Conservation (phyloP, 2,888 invertebrate genomes). For the Cerceris ruficornis region DNA sequence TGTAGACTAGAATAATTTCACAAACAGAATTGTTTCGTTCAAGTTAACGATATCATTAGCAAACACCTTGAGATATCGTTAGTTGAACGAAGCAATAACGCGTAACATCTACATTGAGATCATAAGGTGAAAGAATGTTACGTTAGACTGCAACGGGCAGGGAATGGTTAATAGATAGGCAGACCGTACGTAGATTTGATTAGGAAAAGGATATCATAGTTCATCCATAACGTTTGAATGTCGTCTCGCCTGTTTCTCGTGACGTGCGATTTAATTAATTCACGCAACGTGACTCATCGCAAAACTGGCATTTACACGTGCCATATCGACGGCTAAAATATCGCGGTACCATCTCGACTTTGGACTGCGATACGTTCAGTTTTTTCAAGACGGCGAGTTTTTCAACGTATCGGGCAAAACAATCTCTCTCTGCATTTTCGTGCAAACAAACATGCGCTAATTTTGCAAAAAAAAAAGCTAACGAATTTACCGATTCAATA, state of each 20-base stretch:
- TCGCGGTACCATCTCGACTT: constrained; percentile 24
- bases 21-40: no score
- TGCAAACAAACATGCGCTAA: no score
- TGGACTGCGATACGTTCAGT: neutral
- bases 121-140: neutral
- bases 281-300: constrained; percentile 54
- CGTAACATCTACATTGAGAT: constrained; percentile 7
- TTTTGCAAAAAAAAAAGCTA: no score
- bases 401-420: no score
- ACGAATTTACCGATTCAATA: no score
- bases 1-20: no score
- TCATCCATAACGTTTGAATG: constrained; percentile 50
- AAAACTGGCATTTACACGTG: constrained; percentile 36
- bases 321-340: constrained; percentile 34
- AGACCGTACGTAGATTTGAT: constrained; percentile 41
- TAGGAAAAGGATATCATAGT: constrained; percentile 32
- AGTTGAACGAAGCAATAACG: neutral
- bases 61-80: constrained; percentile 3
- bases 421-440: no score
- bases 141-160: constrained; percentile 8
- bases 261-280: constrained; percentile 60
- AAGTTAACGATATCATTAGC: neutral
- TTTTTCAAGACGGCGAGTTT: neutral
- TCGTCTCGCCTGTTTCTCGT: constrained; percentile 53
- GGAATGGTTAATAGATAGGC: constrained; percentile 20